Evolutionary conservation across 2,113 vertebrate genomes (phyloP), one percentile per base, ranked within the genome.

Genomic region (Cyanoramphus novaezelandiae): DNA sequence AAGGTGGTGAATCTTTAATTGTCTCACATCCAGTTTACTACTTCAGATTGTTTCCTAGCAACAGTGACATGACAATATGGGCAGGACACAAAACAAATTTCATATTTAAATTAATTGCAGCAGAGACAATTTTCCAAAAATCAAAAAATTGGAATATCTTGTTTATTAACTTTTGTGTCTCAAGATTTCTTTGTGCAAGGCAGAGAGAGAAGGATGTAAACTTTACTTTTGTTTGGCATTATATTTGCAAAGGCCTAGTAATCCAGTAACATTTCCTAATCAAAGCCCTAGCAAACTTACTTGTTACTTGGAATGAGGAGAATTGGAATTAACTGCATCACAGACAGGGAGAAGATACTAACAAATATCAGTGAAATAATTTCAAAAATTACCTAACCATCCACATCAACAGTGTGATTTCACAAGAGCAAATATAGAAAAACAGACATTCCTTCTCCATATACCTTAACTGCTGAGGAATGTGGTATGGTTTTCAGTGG

Each of bases 381-480:
- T 11, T 14, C 17, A 68, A 88, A 76, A 84, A 63, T 13, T 64
- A 10, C 28, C 16, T 35, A 10, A 52, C 9, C 50, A 9, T 65
- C 27, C 44, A n/a, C 33, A 78, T 37, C 21, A 55, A 43, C 11
- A 55, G 63, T 9, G 24, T 49, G 29, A 88, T 23, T 81, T 53
- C n/a, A 94, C 3, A 10, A 86, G 5, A 82, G 37, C 62, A 93
- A 59, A 44, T 50, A 80, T 0, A 67, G 49, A 77, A 86, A 83
- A 67, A 31, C 16, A 62, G 52, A 41, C 7, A 28, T 31, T 70
- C 12, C 7, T 59, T 75, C 29, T 71, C 43, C 23, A 41, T 78
- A 29, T 86, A 98, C 98, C 98, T 99, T 98, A 41, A 98, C 98
- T 65, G 98, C 98, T 57, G 98, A 98, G 63, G 96, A 82, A 35